phyloP scores from a whole-genome alignment of 2,888 invertebrate species.

The Phytoseiulus persimilis region DNA sequence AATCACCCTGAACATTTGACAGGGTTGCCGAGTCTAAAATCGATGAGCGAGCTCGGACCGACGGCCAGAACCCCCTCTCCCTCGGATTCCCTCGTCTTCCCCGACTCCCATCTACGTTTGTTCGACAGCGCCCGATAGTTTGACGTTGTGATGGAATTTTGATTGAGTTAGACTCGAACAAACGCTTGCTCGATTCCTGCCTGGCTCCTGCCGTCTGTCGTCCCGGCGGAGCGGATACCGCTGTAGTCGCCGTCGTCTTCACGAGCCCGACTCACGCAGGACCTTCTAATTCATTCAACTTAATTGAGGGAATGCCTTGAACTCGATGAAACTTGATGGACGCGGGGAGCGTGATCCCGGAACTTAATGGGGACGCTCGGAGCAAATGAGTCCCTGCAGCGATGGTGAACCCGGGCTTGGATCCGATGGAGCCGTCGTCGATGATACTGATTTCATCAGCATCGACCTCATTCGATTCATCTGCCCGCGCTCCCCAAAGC shows the following conservation, averaged over 20 bases:
- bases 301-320: background rate
- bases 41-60: background rate
- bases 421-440: background rate
- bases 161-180: constrained; percentile 5
- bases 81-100: background rate
- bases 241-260: background rate
- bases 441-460: background rate
- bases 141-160: background rate
- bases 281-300: background rate
- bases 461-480: background rate
- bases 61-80: background rate
- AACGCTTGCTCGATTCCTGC: background rate
- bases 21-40: background rate
- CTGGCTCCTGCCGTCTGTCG: background rate
- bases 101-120: background rate
- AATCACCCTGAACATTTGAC: background rate
- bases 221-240: background rate
- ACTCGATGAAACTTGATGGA: constrained; percentile 5
- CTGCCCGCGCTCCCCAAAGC: background rate
- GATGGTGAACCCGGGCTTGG: background rate
- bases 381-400: background rate
- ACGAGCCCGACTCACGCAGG: background rate
- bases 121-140: background rate
- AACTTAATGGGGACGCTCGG: background rate
- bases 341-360: background rate